These are phyloP conservation scores for Tiliqua scincoides DNA, from an alignment of 2,113 vertebrate genomes.

Conservation along the genomic window DNA sequence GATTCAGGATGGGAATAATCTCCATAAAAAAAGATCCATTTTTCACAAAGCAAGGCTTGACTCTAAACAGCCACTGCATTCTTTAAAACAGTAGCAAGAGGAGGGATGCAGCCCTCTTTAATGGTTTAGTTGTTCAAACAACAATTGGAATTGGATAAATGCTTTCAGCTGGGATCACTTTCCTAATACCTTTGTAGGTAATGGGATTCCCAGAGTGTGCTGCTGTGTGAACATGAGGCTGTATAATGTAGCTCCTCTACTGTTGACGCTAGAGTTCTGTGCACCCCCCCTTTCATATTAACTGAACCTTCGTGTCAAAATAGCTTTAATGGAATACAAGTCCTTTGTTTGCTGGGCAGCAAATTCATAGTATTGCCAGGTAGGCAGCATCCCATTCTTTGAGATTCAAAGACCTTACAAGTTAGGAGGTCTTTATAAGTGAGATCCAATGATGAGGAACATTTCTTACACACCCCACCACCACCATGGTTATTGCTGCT, in stretches of 20 bases:
- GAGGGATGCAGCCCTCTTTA: constrained; percentile 59
- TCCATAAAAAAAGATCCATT: constrained; percentile 58
- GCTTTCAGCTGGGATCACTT: constrained; percentile 77
- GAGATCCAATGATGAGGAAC: too few relatives aligned
- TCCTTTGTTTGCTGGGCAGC: not conserved
- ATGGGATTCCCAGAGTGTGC: constrained; percentile 50
- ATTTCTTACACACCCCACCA: too few relatives aligned
- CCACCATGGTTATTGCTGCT: too few relatives aligned
- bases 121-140: constrained; percentile 70
- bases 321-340: too few relatives aligned
- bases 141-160: constrained; percentile 77
- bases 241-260: not conserved
- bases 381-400: too few relatives aligned
- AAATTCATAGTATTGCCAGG: not conserved
- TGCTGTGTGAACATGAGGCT: constrained; percentile 40
- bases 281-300: not conserved
- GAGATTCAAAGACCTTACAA: too few relatives aligned
- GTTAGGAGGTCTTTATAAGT: too few relatives aligned
- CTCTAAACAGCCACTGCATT: constrained; percentile 65
- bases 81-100: constrained; percentile 78
- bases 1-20: constrained; percentile 65
- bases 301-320: not conserved
- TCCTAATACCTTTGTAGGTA: constrained; percentile 73
- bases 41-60: constrained; percentile 58
- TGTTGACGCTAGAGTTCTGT: not conserved